Evolutionary conservation across 2,797 vertebrate genomes (phyloP).

Genomic region (Sciurus vulgaris): DNA sequence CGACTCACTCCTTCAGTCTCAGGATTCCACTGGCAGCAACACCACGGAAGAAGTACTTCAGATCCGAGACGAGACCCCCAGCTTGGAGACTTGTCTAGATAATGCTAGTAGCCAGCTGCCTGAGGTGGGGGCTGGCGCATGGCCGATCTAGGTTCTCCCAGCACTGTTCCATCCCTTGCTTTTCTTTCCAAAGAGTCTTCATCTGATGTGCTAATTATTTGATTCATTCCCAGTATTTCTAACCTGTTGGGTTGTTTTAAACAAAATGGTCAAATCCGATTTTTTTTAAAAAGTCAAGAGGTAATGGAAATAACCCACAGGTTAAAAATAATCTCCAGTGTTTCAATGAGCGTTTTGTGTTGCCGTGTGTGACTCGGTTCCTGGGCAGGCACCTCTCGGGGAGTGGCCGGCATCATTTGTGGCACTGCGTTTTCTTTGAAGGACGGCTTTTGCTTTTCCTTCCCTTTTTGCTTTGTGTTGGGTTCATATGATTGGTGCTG

Average conservation of each 20-base stretch:
- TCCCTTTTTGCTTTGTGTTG: slow-evolving; percentile 87
- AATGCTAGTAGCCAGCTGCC: slow-evolving; percentile 98
- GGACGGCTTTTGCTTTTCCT: slow-evolving; percentile 72
- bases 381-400: slow-evolving; percentile 82
- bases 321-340: slow-evolving; percentile 89
- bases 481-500: slow-evolving; percentile 92
- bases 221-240: slow-evolving; percentile 90
- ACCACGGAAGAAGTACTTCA: slow-evolving; percentile 93
- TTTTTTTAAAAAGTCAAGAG: slow-evolving; percentile 7
- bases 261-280: slow-evolving; percentile 32
- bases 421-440: slow-evolving; percentile 84
- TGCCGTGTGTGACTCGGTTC: slow-evolving; percentile 81
- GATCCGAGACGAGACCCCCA: slow-evolving; percentile 93
- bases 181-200: slow-evolving; percentile 85
- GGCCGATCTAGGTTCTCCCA: slow-evolving; percentile 91
- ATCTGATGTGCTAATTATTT: slow-evolving; percentile 85
- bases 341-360: slow-evolving; percentile 84
- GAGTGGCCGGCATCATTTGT: slow-evolving; percentile 82
- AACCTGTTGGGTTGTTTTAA: slow-evolving; percentile 87
- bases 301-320: slow-evolving; percentile 84
- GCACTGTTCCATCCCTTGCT: slow-evolving; percentile 76
- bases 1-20: slow-evolving; percentile 94
- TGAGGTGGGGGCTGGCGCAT: slow-evolving; percentile 99
- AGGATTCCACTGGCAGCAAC: slow-evolving; percentile 94
- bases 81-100: slow-evolving; percentile 95